Percentiles rank a stretch among this genome's conserved stretches.
Conservation (phyloP, 2,797 vertebrate species). For the Characodon lateralis region DNA sequence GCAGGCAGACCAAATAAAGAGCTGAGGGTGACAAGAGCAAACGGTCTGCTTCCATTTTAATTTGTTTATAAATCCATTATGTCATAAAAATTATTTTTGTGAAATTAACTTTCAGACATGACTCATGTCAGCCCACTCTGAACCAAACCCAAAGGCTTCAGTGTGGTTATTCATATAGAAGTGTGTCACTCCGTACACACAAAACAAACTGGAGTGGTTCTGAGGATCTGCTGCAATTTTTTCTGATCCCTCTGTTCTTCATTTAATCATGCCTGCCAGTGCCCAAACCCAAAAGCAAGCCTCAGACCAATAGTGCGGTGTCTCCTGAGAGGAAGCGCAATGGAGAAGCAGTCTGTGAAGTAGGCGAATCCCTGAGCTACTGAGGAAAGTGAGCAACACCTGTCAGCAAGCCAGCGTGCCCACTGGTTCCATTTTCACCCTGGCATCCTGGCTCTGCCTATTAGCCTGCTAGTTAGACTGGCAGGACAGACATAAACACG, state of each 20-base stretch:
- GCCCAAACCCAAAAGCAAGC: slow-evolving; percentile 44
- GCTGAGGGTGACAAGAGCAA: neutral
- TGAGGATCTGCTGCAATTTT: slow-evolving; percentile 36
- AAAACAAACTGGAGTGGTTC: slow-evolving; percentile 31
- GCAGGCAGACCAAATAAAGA: neutral
- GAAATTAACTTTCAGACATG: slow-evolving; percentile 3
- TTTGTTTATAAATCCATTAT: slow-evolving; percentile 2
- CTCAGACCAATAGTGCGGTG: slow-evolving; percentile 28
- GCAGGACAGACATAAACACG: slow-evolving; percentile 47
- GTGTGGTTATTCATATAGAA: slow-evolving; percentile 46
- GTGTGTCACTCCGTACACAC: slow-evolving; percentile 52
- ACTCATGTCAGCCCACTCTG: slow-evolving; percentile 17
- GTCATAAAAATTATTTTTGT: neutral
- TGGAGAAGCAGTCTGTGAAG: slow-evolving; percentile 30
- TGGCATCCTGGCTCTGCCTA: slow-evolving; percentile 59
- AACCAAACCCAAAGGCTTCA: slow-evolving; percentile 20
- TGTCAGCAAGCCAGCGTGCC: slow-evolving; percentile 44
- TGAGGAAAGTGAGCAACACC: slow-evolving; percentile 44
- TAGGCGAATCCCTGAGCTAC: slow-evolving; percentile 3
- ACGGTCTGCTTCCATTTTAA: slow-evolving; percentile 10
- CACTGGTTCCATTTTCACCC: slow-evolving; percentile 50
- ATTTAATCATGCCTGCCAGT: slow-evolving; percentile 54
- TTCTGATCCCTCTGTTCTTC: slow-evolving; percentile 48
- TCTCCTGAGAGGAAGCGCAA: slow-evolving; percentile 42
- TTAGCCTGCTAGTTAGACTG: slow-evolving; percentile 72